A percentile compares a stretch with the other conserved stretches of the same genome.
Evolutionary conservation across 1,140 invertebrate genomes (phyloP).

Genomic region (Chelonus insularis): DNA sequence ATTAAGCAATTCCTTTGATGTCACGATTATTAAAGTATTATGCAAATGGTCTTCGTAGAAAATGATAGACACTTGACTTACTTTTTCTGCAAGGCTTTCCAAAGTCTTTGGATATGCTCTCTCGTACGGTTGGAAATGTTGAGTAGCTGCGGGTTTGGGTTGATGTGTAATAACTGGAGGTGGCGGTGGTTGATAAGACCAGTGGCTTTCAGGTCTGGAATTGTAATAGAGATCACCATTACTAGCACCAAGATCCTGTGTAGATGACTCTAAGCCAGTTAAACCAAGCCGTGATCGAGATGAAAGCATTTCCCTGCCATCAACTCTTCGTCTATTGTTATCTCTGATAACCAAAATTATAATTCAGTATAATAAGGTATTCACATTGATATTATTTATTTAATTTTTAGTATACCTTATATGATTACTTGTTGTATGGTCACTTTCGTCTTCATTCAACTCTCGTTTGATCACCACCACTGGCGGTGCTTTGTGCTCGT

Average conservation of each 20-base stretch:
- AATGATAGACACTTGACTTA: constrained; percentile 38
- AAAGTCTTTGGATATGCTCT: constrained; percentile 87
- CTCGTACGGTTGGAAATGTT: constrained; percentile 78
- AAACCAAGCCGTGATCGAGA: constrained; percentile 74
- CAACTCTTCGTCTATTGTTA: constrained; percentile 60
- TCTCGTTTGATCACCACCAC: constrained; percentile 93
- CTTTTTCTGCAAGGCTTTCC: constrained; percentile 87
- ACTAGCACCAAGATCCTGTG: constrained; percentile 57
- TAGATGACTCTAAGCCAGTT: constrained; percentile 62
- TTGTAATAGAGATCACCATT: constrained; percentile 85
- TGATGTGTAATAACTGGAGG: constrained; percentile 86
- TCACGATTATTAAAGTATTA: too few species aligned
- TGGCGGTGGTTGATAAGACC: constrained; percentile 72
- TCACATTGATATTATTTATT: neutral
- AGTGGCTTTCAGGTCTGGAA: constrained; percentile 64
- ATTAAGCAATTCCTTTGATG: too few species aligned
- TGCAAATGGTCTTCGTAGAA: neutral
- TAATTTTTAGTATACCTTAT: constrained; percentile 53
- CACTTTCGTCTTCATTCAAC: constrained; percentile 79
- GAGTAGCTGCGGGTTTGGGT: constrained; percentile 73
- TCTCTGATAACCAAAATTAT: constrained; percentile 46
- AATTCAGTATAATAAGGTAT: neutral
- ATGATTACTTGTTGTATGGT: constrained; percentile 58
- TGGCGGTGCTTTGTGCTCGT: constrained; percentile 85
- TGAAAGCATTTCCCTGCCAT: constrained; percentile 73